Evolutionary conservation across 2,113 vertebrate species (phyloP), one percentile per base, ranked within the genome.

Genomic region (Calidris pugnax): DNA sequence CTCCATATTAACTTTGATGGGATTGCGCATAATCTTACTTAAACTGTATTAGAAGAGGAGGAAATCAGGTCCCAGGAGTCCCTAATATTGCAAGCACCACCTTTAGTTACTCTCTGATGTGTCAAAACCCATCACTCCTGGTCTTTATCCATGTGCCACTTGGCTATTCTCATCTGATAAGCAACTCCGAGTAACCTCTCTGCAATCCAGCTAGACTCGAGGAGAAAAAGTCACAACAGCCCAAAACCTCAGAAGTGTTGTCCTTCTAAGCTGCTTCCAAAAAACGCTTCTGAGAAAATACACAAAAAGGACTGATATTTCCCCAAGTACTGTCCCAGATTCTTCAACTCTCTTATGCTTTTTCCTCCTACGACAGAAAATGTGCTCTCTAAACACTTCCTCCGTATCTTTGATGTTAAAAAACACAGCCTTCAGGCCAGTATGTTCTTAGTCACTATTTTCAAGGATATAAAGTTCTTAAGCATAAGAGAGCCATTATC

Each of bases 331-430:
- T 55, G 86, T 26, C 90, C 94, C 96, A 92, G 80, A 91, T 93
- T 72, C 69, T 80, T 63, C 59, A 57, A 1, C 45, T 10, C 51
- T 68, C 51, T 75, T 63, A 88, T 64, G 30, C 24, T 18, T 83
- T 51, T 63, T 26, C 80, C 91, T 95, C 73, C 94, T 24, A 8
- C 0, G 1, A 92, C 20, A 63, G 68, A n/a, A 85, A 81, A 78
- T 27, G 71, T 81, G 76, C 86, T 96, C 60, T 89, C 94, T 67
- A 51, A 95, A 92, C 86, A 33, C 20, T 78, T 59, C 86, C 73
- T 32, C 85, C 43, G 62, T 33, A 50, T 56, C 85, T 94, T 43
- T 94, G 93, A 94, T 81, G 95, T 86, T 68, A 32, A 47, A 93
- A 67, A 67, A 47, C 71, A 66, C 9, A 81, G 55, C 90, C 93